Percentiles rank a stretch among this genome's conserved stretches.
Conservation (phyloP, 2,888 invertebrate species). For the Pristionchus entomophagus region DNA sequence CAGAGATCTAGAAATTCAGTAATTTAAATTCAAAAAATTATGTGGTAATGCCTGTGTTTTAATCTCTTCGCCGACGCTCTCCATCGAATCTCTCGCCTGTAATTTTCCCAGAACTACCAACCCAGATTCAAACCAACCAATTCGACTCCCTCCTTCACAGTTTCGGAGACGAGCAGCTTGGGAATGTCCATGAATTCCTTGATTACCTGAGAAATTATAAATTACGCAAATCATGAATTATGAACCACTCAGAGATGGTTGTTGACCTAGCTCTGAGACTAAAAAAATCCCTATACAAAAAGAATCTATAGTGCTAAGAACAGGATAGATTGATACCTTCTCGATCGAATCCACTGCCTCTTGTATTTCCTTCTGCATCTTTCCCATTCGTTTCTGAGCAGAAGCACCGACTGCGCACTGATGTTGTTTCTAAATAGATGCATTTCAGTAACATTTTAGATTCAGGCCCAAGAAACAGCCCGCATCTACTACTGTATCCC, state of each 20-base stretch:
- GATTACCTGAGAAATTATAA: neutral
- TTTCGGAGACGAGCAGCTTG: neutral
- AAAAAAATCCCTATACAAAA: neutral
- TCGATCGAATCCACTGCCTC: neutral
- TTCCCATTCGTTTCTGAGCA: neutral
- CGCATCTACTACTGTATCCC: too few relatives aligned
- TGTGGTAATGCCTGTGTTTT: neutral
- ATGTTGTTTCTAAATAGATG: neutral
- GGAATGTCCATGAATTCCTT: slow-evolving; percentile 34
- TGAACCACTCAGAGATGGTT: too few relatives aligned
- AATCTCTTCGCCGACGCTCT: neutral
- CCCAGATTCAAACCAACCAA: neutral
- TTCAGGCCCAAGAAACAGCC: too few relatives aligned
- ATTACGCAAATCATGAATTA: too few relatives aligned
- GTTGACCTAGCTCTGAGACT: too few relatives aligned
- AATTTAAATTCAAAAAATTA: too few relatives aligned
- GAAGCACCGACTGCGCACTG: neutral
- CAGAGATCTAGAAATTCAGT: neutral
- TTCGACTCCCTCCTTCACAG: neutral
- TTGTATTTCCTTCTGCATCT: neutral
- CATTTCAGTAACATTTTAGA: too few relatives aligned
- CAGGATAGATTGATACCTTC: too few relatives aligned
- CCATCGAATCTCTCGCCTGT: slow-evolving; percentile 2
- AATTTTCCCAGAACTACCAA: neutral
- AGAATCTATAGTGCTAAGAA: too few relatives aligned